Conservation (phyloP, 2,113 vertebrate genomes). For the Labrus mixtus region DNA sequence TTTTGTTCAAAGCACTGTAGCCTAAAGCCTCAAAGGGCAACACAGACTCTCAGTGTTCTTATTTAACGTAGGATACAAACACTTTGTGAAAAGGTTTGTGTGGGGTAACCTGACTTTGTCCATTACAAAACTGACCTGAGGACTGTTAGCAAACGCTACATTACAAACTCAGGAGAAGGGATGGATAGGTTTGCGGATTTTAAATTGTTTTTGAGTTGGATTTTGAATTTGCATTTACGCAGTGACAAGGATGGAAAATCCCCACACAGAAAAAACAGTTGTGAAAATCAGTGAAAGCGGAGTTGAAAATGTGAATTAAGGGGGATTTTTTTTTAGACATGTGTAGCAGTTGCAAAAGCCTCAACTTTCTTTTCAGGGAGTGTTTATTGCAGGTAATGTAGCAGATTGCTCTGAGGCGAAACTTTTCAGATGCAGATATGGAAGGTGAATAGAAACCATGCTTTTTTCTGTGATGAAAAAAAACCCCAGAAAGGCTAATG, state of each 20-base stretch:
- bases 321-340: too few species aligned
- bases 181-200: slow-evolving; percentile 11
- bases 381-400: slow-evolving; percentile 39
- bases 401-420: slow-evolving; percentile 49
- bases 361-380: slow-evolving; percentile 1
- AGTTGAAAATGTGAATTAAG: too few species aligned
- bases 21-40: not conserved
- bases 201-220: not conserved
- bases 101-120: slow-evolving; percentile 40
- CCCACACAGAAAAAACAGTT: too few species aligned
- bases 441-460: slow-evolving; percentile 36
- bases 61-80: not conserved
- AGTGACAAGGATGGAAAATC: slow-evolving; percentile 2
- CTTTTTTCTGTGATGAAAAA: slow-evolving; percentile 34
- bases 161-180: slow-evolving; percentile 65
- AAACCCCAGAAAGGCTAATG: slow-evolving; percentile 28
- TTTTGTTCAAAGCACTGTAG: not conserved
- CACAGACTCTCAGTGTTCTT: not conserved
- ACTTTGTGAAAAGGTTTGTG: too few species aligned
- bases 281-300: not conserved
- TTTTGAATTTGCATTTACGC: not conserved
- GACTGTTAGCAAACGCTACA: slow-evolving; percentile 67
- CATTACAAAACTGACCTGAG: slow-evolving; percentile 54
- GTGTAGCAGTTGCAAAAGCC: not conserved
- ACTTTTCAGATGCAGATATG: slow-evolving; percentile 18